A percentile compares a stretch with the other conserved stretches of the same genome.
These are phyloP conservation scores for Galleria mellonella DNA, from an alignment of 1,140 invertebrate species.

Conservation along the genomic window DNA sequence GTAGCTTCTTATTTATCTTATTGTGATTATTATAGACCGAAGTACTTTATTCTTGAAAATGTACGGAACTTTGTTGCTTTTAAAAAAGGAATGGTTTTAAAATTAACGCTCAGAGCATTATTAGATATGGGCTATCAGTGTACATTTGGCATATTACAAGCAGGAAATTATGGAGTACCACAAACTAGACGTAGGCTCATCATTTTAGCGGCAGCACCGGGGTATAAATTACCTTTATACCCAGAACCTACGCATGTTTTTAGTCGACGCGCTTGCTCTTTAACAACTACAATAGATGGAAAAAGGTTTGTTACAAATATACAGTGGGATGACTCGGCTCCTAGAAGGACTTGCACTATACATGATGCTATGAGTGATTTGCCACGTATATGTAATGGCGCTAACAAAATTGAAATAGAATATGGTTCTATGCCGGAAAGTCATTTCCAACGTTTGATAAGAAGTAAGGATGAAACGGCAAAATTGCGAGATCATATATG, in stretches of 20 bases:
- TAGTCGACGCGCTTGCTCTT: slow-evolving; percentile 80
- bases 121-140: slow-evolving; percentile 92
- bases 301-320: slow-evolving; percentile 73
- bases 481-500: slow-evolving; percentile 87
- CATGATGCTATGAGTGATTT: slow-evolving; percentile 89
- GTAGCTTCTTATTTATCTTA: slow-evolving; percentile 90
- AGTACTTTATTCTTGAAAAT: slow-evolving; percentile 91
- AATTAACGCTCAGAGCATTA: slow-evolving; percentile 85
- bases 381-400: slow-evolving; percentile 85
- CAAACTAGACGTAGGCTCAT: slow-evolving; percentile 87
- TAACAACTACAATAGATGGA: slow-evolving; percentile 85
- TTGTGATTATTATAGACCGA: slow-evolving; percentile 91
- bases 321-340: slow-evolving; percentile 77
- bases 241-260: slow-evolving; percentile 90
- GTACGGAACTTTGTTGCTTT: slow-evolving; percentile 90
- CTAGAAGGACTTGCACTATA: slow-evolving; percentile 84
- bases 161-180: slow-evolving; percentile 90
- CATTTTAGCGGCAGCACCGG: slow-evolving; percentile 89
- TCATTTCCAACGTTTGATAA: slow-evolving; percentile 85
- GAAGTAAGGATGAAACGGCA: slow-evolving; percentile 76
- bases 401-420: slow-evolving; percentile 80
- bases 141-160: slow-evolving; percentile 90
- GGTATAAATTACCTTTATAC: slow-evolving; percentile 84
- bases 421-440: slow-evolving; percentile 84
- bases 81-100: slow-evolving; percentile 87